Evolutionary conservation across 2,113 vertebrate species (phyloP).

Genomic region (Podocnemis expansa): DNA sequence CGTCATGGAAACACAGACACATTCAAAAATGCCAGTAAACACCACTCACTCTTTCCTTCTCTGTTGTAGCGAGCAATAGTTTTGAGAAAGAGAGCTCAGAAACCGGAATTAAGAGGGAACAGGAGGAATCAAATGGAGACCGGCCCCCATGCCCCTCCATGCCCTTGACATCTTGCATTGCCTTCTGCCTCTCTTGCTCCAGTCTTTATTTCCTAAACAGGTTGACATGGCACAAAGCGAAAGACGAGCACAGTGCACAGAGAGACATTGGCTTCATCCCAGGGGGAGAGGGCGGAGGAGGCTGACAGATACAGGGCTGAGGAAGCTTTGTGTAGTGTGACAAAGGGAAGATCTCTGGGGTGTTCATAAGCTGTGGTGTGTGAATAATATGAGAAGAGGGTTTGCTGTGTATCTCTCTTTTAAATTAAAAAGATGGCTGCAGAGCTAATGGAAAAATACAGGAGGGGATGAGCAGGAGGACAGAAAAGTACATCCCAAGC

Average conservation of each 20-base stretch:
- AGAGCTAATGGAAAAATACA: neutral
- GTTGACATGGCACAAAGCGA: neutral
- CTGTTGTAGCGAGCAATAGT: neutral
- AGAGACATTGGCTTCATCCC: neutral
- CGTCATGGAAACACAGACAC: slow-evolving; percentile 67
- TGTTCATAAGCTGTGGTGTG: neutral
- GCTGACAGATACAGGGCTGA: neutral
- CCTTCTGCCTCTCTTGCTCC: neutral
- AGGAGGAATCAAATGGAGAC: neutral
- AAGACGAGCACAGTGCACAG: neutral
- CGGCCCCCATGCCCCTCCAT: neutral
- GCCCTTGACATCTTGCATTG: accelerated
- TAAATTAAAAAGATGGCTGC: neutral
- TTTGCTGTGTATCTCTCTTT: neutral
- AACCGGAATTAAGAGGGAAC: neutral
- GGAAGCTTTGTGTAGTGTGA: neutral
- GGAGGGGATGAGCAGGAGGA: neutral
- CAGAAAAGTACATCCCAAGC: neutral
- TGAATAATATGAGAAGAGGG: neutral
- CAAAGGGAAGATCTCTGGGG: neutral
- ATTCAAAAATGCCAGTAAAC: neutral
- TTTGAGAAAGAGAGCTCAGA: neutral
- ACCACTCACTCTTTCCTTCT: neutral
- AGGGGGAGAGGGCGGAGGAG: neutral
- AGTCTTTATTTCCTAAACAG: neutral